Conservation (phyloP, 2,797 vertebrate species). For the Eremophila alpestris region DNA sequence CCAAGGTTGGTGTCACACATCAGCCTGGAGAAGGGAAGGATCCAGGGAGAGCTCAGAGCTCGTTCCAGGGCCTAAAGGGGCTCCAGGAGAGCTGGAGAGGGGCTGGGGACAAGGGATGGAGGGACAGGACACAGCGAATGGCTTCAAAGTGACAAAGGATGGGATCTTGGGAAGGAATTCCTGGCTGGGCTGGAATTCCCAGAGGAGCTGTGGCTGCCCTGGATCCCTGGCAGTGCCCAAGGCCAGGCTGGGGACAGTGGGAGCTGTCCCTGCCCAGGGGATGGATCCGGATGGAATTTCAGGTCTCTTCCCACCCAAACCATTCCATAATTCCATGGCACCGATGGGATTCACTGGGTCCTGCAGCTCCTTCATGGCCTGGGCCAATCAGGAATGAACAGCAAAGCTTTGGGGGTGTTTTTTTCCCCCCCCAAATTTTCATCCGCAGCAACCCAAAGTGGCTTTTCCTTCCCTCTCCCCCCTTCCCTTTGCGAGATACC, state of each 20-base stretch:
- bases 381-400: accelerated
- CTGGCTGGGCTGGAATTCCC: neutral
- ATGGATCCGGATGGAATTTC: neutral
- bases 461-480: neutral
- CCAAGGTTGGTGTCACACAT: neutral
- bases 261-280: neutral
- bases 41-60: neutral
- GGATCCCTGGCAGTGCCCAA: neutral
- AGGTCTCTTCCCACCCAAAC: neutral
- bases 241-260: accelerated
- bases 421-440: neutral
- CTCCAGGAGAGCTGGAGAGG: neutral
- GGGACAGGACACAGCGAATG: neutral
- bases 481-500: neutral
- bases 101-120: neutral
- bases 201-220: neutral
- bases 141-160: accelerated
- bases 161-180: neutral
- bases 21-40: neutral
- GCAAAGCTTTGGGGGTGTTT: accelerated
- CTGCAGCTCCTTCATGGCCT: accelerated
- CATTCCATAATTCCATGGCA: accelerated
- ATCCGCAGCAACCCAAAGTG: accelerated
- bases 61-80: accelerated
- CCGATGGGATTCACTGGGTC: accelerated